A percentile compares a stretch with the other conserved stretches of the same genome.
These are phyloP conservation scores for Hylia prasina DNA, from an alignment of 2,113 vertebrate genomes.

Conservation along the genomic window DNA sequence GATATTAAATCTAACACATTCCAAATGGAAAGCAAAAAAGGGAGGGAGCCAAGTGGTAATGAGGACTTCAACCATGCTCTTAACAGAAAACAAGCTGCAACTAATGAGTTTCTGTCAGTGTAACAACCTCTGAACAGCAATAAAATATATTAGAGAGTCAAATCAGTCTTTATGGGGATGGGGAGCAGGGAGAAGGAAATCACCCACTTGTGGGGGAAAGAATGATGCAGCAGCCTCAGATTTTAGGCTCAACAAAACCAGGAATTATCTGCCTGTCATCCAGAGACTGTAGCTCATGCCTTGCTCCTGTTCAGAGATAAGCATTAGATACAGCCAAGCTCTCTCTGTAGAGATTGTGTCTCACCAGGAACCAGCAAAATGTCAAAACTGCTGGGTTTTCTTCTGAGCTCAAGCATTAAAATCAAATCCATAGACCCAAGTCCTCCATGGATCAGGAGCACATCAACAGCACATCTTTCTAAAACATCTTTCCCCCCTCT, in stretches of 20 bases:
- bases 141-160: constrained; percentile 25
- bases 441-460: background rate
- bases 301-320: background rate
- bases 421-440: background rate
- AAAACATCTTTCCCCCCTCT: background rate
- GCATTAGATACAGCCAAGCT: background rate
- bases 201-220: background rate
- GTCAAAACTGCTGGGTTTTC: background rate
- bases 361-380: background rate
- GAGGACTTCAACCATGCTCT: constrained; percentile 27
- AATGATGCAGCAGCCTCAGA: background rate
- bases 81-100: constrained; percentile 49
- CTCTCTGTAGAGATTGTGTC: background rate
- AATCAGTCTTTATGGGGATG: background rate
- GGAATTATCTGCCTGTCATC: background rate
- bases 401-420: background rate
- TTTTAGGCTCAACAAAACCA: background rate
- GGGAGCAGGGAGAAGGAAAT: background rate
- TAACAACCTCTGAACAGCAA: constrained; percentile 10
- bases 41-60: constrained; percentile 26
- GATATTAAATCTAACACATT: constrained; percentile 42
- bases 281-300: background rate
- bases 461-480: background rate
- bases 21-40: constrained; percentile 39
- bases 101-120: constrained; percentile 47